These are phyloP conservation scores for Caenorhabditis angaria DNA, from an alignment of 2,888 invertebrate species.

Conservation along the genomic window DNA sequence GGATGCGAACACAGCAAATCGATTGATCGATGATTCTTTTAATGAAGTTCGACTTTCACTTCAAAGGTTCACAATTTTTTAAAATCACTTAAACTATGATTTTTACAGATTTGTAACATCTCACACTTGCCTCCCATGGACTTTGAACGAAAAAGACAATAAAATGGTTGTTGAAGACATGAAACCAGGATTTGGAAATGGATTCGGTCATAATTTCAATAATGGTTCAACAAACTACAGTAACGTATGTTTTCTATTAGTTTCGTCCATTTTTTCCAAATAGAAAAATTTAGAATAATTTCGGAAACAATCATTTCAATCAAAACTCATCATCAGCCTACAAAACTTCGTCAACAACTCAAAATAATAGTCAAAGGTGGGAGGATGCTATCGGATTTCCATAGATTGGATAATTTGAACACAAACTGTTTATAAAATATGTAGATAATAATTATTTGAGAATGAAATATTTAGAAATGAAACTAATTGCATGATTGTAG, in stretches of 20 bases:
- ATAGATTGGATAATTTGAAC: neutral
- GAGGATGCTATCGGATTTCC: constrained; percentile 28
- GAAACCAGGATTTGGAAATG: constrained; percentile 37
- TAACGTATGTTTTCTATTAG: neutral
- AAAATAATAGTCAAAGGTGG: constrained; percentile 41
- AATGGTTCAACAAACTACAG: neutral
- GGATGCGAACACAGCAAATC: constrained; percentile 41
- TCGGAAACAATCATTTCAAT: constrained; percentile 18
- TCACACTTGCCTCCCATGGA: constrained; percentile 59
- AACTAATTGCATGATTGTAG: constrained; percentile 5
- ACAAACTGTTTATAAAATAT: neutral
- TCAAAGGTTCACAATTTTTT: constrained; percentile 30
- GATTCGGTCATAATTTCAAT: neutral
- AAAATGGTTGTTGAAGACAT: constrained; percentile 57
- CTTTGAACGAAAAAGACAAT: constrained; percentile 58
- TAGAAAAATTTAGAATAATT: constrained; percentile 3
- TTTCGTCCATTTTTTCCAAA: neutral
- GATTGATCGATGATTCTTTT: constrained; percentile 40
- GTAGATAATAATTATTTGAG: constrained; percentile 7
- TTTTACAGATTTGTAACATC: constrained; percentile 51
- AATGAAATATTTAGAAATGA: constrained; percentile 1
- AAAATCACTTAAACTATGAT: neutral
- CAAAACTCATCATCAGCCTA: constrained; percentile 10
- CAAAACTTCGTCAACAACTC: constrained; percentile 1
- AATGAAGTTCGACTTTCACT: constrained; percentile 48